These are phyloP conservation scores for Thermophis baileyi DNA, from an alignment of 2,113 vertebrate genomes.

Conservation along the genomic window DNA sequence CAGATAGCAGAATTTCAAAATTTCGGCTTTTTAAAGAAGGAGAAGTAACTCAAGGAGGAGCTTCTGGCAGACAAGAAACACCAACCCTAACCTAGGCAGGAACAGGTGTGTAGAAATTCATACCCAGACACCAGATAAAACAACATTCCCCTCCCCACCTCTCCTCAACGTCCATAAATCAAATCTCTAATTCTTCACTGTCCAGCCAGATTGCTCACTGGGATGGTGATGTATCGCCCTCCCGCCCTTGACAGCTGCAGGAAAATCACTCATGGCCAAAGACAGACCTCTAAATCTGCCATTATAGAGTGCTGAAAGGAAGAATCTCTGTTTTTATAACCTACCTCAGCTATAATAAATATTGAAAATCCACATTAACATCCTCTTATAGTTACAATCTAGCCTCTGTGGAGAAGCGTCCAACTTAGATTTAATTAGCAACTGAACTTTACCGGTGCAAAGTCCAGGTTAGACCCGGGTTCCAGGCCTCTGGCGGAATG, in stretches of 20 bases:
- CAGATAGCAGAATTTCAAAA: not conserved
- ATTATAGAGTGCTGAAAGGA: conserved; percentile 96
- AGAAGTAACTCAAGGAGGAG: not conserved
- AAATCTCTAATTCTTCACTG: conserved; percentile 74
- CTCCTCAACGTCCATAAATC: conserved; percentile 74
- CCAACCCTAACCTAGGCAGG: conserved; percentile 32
- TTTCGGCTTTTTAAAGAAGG: not conserved
- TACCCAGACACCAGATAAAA: conserved; percentile 55
- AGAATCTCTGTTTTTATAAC: conserved; percentile 89
- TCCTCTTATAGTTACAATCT: conserved; percentile 75
- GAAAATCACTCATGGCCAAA: conserved; percentile 84
- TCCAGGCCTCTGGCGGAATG: conserved; percentile 53
- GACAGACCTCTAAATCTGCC: conserved; percentile 94
- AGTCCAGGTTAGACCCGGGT: conserved; percentile 60
- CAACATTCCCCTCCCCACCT: conserved; percentile 54
- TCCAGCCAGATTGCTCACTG: conserved; percentile 70
- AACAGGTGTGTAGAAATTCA: conserved; percentile 76
- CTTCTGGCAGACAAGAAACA: conserved; percentile 17
- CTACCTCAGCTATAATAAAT: conserved; percentile 90
- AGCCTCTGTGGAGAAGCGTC: conserved; percentile 73
- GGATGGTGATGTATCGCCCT: conserved; percentile 76
- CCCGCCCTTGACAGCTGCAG: conserved; percentile 81
- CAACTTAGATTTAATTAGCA: conserved; percentile 81
- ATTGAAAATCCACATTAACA: conserved; percentile 79
- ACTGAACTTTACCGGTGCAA: conserved; percentile 59